Conservation (phyloP, 2,113 vertebrate genomes). For the Plecotus auritus region DNA sequence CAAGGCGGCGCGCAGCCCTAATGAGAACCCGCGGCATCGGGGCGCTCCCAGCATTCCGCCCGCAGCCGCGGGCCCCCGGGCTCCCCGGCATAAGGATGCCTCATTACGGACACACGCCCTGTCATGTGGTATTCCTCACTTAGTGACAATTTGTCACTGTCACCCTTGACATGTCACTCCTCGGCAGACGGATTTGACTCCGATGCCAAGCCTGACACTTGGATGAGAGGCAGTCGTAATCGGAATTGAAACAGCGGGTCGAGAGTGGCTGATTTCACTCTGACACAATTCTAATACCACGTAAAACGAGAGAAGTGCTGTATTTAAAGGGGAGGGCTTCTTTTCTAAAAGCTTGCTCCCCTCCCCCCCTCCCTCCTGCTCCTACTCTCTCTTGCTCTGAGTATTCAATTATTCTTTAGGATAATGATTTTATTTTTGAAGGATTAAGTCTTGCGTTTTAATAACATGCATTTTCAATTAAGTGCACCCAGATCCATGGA, state of each 20-base stretch:
- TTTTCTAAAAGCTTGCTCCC: constrained; percentile 9
- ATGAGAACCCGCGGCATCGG: constrained; percentile 71
- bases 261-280: constrained; percentile 81
- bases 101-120: constrained; percentile 82
- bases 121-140: constrained; percentile 85
- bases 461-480: constrained; percentile 83
- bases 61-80: constrained; percentile 73
- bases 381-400: constrained; percentile 29
- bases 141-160: constrained; percentile 91
- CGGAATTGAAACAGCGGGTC: constrained; percentile 80
- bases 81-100: constrained; percentile 75
- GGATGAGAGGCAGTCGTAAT: constrained; percentile 82
- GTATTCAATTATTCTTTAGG: constrained; percentile 76
- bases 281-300: constrained; percentile 72
- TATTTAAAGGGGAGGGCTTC: constrained; percentile 60
- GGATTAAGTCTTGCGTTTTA: constrained; percentile 80
- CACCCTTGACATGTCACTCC: constrained; percentile 83
- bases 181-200: constrained; percentile 81
- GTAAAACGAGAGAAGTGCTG: constrained; percentile 68
- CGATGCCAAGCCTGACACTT: constrained; percentile 78
- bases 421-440: constrained; percentile 84
- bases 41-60: constrained; percentile 72
- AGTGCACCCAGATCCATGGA: constrained; percentile 77
- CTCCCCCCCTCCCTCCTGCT: too few relatives aligned
- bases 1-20: constrained; percentile 68